Evolutionary conservation across 1,140 invertebrate species (phyloP), one percentile per base, ranked within the genome.

Genomic region (Panulirus ornatus): DNA sequence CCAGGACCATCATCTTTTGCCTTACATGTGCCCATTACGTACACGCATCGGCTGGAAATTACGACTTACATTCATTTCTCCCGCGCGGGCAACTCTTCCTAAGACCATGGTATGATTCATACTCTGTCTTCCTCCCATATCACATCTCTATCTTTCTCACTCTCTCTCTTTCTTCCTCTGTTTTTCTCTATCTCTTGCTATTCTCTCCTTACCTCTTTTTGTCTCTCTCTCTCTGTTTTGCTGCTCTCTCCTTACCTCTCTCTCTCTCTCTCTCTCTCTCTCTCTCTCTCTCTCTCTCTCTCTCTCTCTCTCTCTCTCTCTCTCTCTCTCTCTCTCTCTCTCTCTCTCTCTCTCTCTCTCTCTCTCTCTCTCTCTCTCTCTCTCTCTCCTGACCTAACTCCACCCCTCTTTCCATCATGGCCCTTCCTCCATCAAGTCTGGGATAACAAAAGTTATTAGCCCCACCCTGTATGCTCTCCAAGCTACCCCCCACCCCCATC

Each of bases 261-360:
- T 70, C 22, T 70, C 5, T 22, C 22, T 8, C 63, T 70, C 5
- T 70, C 5, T 70, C 5, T 22, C 5, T 70, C 63, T 70, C 22
- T 70, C 63, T 22, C 22, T 22, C 63, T 70, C 63, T 70, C 63
- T 70, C 63, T 70, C 63, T 70, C 63, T 70, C 63, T 70, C 63
- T 70, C 63, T 70, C 63, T 70, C 63, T 70, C 63, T 70, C 63
- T 70, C 63, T 70, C 63, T 70, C 63, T 70, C 63, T 8, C 63
- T 22, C 51, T 58, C 51, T 58, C 51, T 58, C 51, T 58, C 51
- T 58, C 51, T 58, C 51, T 58, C 51, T 58, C 51, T 58, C 51
- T 58, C 51, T 58, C 51, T 58, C 51, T 58, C 51, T 58, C 51
- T 70, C 22, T 22, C 63, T 70, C 5, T 70, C 63, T 70, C 63